Conservation (phyloP, 1,140 invertebrate genomes). For the Ceratoteleas bidentatus region DNA sequence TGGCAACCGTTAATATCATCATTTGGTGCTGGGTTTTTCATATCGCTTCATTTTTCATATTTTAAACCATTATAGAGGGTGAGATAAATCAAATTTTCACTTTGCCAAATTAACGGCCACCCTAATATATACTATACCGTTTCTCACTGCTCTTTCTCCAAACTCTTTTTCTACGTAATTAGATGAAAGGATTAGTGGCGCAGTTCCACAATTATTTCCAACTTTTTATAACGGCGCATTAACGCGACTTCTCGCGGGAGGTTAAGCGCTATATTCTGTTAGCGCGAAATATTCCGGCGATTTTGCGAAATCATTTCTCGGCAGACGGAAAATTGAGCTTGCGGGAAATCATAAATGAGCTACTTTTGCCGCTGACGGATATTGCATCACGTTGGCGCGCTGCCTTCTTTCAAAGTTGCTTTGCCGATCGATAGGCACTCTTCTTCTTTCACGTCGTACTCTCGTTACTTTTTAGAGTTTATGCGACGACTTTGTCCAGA, state of each 20-base stretch:
- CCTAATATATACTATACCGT: too few species aligned
- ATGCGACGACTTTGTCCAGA: background rate
- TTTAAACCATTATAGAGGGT: too few species aligned
- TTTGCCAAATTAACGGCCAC: too few species aligned
- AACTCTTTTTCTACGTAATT: background rate
- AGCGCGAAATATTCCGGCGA: conserved; percentile 17
- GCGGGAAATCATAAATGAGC: conserved; percentile 51
- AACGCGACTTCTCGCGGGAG: background rate
- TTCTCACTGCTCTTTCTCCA: too few species aligned
- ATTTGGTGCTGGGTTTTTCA: too few species aligned
- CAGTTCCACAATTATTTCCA: background rate
- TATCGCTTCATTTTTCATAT: too few species aligned
- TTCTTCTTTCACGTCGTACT: conserved; percentile 22
- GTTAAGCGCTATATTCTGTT: conserved; percentile 20
- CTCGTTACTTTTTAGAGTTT: conserved; percentile 9
- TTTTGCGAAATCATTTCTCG: conserved; percentile 22
- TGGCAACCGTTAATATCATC: too few species aligned
- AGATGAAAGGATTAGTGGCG: background rate
- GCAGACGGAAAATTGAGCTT: conserved; percentile 26
- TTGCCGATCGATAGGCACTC: conserved; percentile 70
- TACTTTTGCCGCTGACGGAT: conserved; percentile 64
- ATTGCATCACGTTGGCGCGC: conserved; percentile 67
- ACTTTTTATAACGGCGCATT: background rate
- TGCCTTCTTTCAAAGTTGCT: conserved; percentile 62
- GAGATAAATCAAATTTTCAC: too few species aligned